Evolutionary conservation across 2,113 vertebrate species (phyloP), one percentile per base, ranked within the genome.

Genomic region (Gorsachius goisagi): DNA sequence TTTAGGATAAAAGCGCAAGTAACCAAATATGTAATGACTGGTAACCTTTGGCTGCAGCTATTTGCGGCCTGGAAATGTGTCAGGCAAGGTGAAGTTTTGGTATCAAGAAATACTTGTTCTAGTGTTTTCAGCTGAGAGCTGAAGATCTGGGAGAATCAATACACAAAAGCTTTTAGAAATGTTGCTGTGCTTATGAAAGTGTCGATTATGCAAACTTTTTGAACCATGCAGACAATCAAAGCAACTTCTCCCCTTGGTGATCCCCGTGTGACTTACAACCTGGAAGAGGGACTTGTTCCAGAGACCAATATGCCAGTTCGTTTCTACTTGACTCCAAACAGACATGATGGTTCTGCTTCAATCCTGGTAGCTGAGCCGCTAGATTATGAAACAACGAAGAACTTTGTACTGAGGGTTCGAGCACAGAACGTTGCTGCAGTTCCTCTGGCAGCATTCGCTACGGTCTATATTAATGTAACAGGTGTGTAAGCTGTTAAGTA

Each of bases 251-350:
- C 97, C 12, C 98, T 99, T 12, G 99, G 99, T 52, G 99, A 99
- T 96, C 98, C 99, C 49, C 97, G 98, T 66, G 98, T 99, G 56
- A 99, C 98, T 5, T 99, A 99, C 53, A 99, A 98, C 85, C 94
- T 99, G 83, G 99, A 99, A 81, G 99, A 99, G 28, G 99, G 98
- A 16, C 98, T 99, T 97, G 98, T 99, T 68, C 98, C 98, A 0
- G 98, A 99, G 95, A 98, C 98, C 95, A 99, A 99, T 98, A 98
- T 99, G 98, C 99, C 99, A 0, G 97, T 99, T 41, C 98, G 98
- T 35, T 99, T 99, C 97, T 99, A 99, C 95, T 89, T 99, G 95
- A 99, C 98, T 41, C 98, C 98, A 30, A 99, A 99, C 97, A 97
- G 98, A 69, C 98, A 98, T 16, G 98, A 99, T 28, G 98, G 98